phyloP scores from a whole-genome alignment of 2,888 invertebrate genomes.

The Drosophila pseudotalamancana region DNA sequence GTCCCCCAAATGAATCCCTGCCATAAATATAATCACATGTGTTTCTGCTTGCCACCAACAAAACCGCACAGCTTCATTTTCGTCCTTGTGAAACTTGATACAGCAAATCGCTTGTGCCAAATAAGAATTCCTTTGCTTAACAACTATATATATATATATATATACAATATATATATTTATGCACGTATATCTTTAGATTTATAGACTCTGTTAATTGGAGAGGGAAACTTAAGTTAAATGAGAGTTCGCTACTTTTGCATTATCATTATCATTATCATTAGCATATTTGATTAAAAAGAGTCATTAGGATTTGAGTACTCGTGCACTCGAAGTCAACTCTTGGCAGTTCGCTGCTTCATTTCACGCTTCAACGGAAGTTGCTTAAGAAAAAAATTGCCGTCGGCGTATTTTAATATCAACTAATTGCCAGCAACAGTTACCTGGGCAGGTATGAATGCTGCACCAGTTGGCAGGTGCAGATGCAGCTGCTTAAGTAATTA shows the following conservation, averaged over 20 bases:
- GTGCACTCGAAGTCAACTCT: too few relatives aligned
- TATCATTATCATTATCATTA: slow-evolving; percentile 77
- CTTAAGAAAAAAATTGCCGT: slow-evolving; percentile 52
- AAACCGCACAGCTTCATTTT: slow-evolving; percentile 22
- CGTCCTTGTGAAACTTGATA: not conserved
- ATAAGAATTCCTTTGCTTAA: too few relatives aligned
- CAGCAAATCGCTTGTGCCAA: not conserved
- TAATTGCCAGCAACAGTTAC: slow-evolving; percentile 60
- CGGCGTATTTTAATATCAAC: slow-evolving; percentile 75
- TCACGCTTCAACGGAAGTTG: slow-evolving; percentile 71
- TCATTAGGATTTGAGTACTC: slow-evolving; percentile 60
- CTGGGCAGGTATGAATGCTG: slow-evolving; percentile 4
- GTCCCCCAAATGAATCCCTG: slow-evolving; percentile 36
- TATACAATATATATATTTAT: not conserved
- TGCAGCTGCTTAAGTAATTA: slow-evolving; percentile 72
- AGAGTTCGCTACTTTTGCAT: slow-evolving; percentile 42
- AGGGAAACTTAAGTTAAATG: slow-evolving; percentile 54
- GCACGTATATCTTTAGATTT: too few relatives aligned
- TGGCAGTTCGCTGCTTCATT: slow-evolving; percentile 50
- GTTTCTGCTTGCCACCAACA: slow-evolving; percentile 35
- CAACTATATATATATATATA: not conserved
- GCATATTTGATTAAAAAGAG: slow-evolving; percentile 81
- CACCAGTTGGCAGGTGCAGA: not conserved
- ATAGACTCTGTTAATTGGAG: not conserved
- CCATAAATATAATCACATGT: slow-evolving; percentile 65